These are phyloP conservation scores for Sinhomidia bicolor DNA, from an alignment of 2,888 invertebrate genomes.

Conservation along the genomic window DNA sequence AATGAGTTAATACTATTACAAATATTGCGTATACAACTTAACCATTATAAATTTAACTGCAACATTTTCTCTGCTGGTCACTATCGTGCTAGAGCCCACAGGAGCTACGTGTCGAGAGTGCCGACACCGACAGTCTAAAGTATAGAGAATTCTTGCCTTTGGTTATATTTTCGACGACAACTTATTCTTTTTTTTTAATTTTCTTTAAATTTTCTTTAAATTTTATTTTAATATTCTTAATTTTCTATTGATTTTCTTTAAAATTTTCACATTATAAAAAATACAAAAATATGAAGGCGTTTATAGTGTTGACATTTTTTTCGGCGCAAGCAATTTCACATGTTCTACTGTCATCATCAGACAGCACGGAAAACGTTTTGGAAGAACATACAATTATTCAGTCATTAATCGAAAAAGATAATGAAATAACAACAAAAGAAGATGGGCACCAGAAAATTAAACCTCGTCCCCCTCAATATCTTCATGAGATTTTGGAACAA, in stretches of 20 bases:
- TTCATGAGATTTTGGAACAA: neutral
- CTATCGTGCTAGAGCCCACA: neutral
- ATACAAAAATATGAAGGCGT: conserved; percentile 12
- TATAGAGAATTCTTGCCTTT: no score
- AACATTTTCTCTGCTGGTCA: neutral
- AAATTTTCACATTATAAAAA: no score
- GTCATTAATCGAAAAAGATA: neutral
- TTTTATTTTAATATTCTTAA: no score
- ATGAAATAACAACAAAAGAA: neutral
- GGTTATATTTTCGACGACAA: no score
- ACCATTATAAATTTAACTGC: neutral
- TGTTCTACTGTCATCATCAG: neutral
- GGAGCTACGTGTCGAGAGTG: no score
- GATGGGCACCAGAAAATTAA: neutral
- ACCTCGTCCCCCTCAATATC: neutral
- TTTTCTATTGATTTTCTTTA: no score
- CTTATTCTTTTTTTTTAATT: no score
- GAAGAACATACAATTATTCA: neutral
- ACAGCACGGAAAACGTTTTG: neutral
- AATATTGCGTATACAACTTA: no score
- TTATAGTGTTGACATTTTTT: neutral
- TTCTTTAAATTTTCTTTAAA: no score
- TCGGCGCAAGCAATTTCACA: neutral
- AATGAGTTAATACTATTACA: no score
- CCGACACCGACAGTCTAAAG: no score